These are phyloP conservation scores for Acrobasis repandana DNA, from an alignment of 2,888 invertebrate genomes.

Conservation along the genomic window DNA sequence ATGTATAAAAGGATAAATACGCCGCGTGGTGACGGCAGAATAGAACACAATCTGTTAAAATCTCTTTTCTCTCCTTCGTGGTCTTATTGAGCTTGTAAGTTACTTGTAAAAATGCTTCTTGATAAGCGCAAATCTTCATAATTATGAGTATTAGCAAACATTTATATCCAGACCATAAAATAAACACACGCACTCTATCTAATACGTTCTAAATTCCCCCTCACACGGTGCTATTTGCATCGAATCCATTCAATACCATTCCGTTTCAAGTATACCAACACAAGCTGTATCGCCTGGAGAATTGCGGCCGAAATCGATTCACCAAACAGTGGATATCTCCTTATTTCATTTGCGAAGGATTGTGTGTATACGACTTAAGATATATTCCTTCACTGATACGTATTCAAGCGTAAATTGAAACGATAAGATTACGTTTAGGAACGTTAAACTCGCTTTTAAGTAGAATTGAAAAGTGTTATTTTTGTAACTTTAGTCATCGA, in stretches of 20 bases:
- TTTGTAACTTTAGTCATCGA: too few species aligned
- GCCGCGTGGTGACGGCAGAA: too few species aligned
- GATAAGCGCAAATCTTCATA: too few species aligned
- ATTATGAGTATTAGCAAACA: neutral
- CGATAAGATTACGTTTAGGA: neutral
- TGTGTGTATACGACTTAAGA: conserved; percentile 1
- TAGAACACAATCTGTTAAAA: too few species aligned
- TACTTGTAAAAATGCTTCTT: too few species aligned
- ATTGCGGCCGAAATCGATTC: conserved; percentile 21
- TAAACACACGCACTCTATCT: conserved; percentile 16
- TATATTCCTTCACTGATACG: neutral
- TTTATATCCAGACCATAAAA: conserved; percentile 10
- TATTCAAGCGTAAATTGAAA: conserved; percentile 1
- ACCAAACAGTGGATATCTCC: conserved; percentile 20
- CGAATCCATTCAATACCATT: conserved; percentile 22
- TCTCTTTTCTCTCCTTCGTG: too few species aligned
- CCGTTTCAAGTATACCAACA: conserved; percentile 20
- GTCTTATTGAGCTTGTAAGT: too few species aligned
- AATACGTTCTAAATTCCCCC: conserved; percentile 18
- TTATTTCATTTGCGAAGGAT: conserved; percentile 17
- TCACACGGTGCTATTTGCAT: conserved; percentile 19
- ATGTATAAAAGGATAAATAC: too few species aligned
- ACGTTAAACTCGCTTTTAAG: neutral
- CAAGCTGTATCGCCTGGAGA: conserved; percentile 13
- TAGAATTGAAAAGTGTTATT: too few species aligned